These are phyloP conservation scores for Apotomis turbidana DNA, from an alignment of 2,888 invertebrate genomes.

Conservation along the genomic window DNA sequence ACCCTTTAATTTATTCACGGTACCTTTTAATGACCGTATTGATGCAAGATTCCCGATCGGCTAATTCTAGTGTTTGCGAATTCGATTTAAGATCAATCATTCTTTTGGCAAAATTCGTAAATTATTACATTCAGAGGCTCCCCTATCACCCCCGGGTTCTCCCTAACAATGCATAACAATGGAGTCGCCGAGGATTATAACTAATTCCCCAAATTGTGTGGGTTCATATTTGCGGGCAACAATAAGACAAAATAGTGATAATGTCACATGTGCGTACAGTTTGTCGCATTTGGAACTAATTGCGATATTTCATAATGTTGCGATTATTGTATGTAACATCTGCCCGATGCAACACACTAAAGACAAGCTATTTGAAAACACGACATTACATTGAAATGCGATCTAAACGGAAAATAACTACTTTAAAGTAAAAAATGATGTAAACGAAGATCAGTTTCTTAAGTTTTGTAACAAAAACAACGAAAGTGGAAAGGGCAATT, in stretches of 20 bases:
- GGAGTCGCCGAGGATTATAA: conserved; percentile 77
- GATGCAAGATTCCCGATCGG: conserved; percentile 48
- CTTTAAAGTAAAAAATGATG: conserved; percentile 6
- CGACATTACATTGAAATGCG: background rate
- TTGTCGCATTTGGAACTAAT: conserved; percentile 81
- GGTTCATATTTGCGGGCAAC: conserved; percentile 79
- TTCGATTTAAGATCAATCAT: conserved; percentile 61
- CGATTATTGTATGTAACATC: conserved; percentile 75
- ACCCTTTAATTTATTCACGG: conserved; percentile 65
- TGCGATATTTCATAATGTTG: conserved; percentile 76
- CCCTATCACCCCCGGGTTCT: conserved; percentile 61
- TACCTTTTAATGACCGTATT: conserved; percentile 65
- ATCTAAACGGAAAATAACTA: background rate
- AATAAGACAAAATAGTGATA: conserved; percentile 81
- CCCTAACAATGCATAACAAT: conserved; percentile 75
- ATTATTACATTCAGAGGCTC: conserved; percentile 64
- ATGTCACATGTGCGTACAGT: conserved; percentile 79
- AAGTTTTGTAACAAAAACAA: conserved; percentile 62
- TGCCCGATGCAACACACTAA: conserved; percentile 55
- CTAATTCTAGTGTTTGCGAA: conserved; percentile 51
- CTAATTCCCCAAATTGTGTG: conserved; percentile 82
- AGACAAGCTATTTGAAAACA: conserved; percentile 7
- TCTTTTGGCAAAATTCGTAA: conserved; percentile 58
- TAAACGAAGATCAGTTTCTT: conserved; percentile 25
- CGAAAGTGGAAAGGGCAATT: conserved; percentile 76